phyloP scores from a whole-genome alignment of 2,888 invertebrate genomes.

The Megalurothrips usitatus region DNA sequence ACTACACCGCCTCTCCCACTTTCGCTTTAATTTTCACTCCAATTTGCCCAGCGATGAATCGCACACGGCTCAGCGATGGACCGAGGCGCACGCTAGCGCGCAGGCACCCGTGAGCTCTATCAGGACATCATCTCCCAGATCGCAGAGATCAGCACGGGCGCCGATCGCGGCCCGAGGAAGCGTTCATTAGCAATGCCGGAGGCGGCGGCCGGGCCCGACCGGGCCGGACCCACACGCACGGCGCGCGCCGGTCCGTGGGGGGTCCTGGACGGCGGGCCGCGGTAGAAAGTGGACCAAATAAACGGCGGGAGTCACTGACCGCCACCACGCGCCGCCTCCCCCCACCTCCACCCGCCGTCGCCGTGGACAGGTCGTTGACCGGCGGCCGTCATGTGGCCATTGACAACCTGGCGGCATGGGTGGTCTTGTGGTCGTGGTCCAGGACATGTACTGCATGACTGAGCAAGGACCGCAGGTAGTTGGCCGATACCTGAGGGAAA shows the following conservation, averaged over 20 bases:
- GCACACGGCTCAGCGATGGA: neutral
- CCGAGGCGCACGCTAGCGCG: too few relatives aligned
- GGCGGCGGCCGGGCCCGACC: neutral
- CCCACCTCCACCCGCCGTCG: neutral
- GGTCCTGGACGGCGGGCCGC: neutral
- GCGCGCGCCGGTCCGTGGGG: neutral
- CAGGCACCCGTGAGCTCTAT: neutral
- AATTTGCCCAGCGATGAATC: constrained; percentile 7
- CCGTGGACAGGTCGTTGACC: constrained; percentile 1
- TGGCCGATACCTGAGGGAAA: too few relatives aligned
- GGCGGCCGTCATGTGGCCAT: neutral
- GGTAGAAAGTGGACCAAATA: constrained; percentile 22
- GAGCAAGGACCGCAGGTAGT: too few relatives aligned
- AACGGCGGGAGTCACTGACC: constrained; percentile 18
- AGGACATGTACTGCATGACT: too few relatives aligned
- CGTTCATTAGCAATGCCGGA: too few relatives aligned
- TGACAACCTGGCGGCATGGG: too few relatives aligned
- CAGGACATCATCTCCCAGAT: too few relatives aligned
- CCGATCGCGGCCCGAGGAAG: too few relatives aligned
- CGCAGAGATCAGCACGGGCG: too few relatives aligned
- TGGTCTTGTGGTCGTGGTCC: too few relatives aligned
- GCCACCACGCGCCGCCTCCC: neutral
- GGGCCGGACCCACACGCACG: neutral
- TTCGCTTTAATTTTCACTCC: constrained; percentile 19
- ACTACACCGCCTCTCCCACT: neutral